Conservation (phyloP, 2,797 vertebrate species). For the Cynodonichthys magdalenae region DNA sequence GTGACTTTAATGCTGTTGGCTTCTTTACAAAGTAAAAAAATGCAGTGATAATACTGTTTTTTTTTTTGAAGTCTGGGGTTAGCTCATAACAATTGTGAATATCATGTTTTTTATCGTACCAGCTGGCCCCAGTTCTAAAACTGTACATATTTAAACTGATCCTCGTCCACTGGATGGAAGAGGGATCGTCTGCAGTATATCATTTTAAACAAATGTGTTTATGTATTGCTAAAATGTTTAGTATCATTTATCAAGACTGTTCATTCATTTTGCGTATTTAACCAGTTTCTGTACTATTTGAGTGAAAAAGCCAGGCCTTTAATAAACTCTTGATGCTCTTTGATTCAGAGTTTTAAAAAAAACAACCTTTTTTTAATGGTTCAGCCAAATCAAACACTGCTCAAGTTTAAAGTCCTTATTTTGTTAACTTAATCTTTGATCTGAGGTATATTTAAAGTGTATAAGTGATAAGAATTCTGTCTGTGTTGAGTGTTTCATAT, state of each 20-base stretch:
- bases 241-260: constrained; percentile 20
- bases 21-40: neutral
- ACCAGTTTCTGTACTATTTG: constrained; percentile 8
- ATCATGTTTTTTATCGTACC: constrained; percentile 20
- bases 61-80: constrained; percentile 2
- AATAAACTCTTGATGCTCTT: constrained; percentile 27
- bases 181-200: constrained; percentile 43
- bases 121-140: constrained; percentile 14
- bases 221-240: constrained; percentile 35
- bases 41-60: constrained; percentile 17
- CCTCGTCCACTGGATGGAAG: constrained; percentile 67
- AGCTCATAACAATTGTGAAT: neutral
- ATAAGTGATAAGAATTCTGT: constrained; percentile 39
- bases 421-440: constrained; percentile 26
- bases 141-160: constrained; percentile 46
- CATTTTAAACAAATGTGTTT: constrained; percentile 25
- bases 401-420: constrained; percentile 26
- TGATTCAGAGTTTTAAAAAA: constrained; percentile 19
- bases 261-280: constrained; percentile 24
- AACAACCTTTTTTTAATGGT: constrained; percentile 10
- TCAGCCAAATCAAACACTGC: constrained; percentile 56
- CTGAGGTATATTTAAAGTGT: constrained; percentile 39
- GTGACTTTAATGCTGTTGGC: constrained; percentile 13
- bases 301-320: constrained; percentile 13
- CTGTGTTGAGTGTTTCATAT: constrained; percentile 53